Conservation (phyloP, 2,888 invertebrate species). For the Ochlodes sylvanus region DNA sequence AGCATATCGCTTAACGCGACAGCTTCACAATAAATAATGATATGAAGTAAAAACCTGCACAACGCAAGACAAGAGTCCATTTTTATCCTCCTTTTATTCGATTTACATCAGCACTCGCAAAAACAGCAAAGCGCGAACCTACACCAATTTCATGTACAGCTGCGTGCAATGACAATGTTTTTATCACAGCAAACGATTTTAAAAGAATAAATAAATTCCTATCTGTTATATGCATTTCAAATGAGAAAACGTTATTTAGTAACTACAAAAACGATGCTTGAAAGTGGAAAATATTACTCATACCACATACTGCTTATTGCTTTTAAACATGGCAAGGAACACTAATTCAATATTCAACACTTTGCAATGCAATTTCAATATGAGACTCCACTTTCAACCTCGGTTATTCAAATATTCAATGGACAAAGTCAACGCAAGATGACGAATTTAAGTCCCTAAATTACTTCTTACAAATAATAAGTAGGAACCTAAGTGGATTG, state of each 20-base stretch:
- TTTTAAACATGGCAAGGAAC: slow-evolving; percentile 9
- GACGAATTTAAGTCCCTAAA: no score
- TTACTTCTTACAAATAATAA: no score
- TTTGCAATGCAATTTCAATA: background rate
- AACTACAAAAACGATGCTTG: slow-evolving; percentile 21
- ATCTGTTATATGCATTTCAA: slow-evolving; percentile 21
- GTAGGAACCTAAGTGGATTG: no score
- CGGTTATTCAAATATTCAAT: no score
- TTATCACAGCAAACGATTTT: slow-evolving; percentile 23
- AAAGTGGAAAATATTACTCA: slow-evolving; percentile 23
- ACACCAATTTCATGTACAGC: slow-evolving; percentile 27
- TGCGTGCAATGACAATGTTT: slow-evolving; percentile 29
- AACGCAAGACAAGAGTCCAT: background rate
- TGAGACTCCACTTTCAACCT: background rate
- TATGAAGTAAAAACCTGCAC: slow-evolving; percentile 15
- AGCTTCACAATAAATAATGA: background rate
- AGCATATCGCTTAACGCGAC: background rate
- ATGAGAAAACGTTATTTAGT: slow-evolving; percentile 25
- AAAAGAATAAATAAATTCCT: slow-evolving; percentile 29
- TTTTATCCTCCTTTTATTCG: slow-evolving; percentile 27
- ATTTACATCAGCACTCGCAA: slow-evolving; percentile 19
- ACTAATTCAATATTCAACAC: slow-evolving; percentile 2
- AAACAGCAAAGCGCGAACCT: slow-evolving; percentile 29
- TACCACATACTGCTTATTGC: background rate
- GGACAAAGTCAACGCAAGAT: no score